phyloP scores from a whole-genome alignment of 2,888 invertebrate genomes.

The Phragmatobia fuliginosa region DNA sequence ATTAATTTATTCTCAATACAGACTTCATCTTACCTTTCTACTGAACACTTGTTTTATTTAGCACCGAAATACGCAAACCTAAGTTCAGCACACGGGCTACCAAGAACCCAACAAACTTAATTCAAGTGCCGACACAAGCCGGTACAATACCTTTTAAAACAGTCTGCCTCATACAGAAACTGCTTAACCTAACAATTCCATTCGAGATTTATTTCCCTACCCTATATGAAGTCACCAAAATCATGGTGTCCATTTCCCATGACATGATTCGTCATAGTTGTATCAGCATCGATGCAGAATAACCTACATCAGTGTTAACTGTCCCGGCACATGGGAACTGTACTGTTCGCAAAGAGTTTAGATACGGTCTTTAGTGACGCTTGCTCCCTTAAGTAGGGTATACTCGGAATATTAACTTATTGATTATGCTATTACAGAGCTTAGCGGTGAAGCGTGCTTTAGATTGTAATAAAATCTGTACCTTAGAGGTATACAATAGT shows the following conservation, averaged over 20 bases:
- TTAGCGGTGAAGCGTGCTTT: no score
- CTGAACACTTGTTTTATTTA: no score
- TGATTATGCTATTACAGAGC: conserved; percentile 15
- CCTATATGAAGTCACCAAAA: conserved; percentile 30
- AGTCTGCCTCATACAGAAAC: neutral
- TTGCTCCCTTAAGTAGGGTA: conserved; percentile 24
- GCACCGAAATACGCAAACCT: no score
- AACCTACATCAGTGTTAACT: conserved; percentile 55
- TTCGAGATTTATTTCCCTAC: conserved; percentile 3
- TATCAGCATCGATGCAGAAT: conserved; percentile 59
- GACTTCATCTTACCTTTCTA: no score
- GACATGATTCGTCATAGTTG: conserved; percentile 64
- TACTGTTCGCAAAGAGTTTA: conserved; percentile 71
- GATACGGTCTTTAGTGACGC: conserved; percentile 68
- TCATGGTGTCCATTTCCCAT: conserved; percentile 70
- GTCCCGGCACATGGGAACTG: conserved; percentile 71
- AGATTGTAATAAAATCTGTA: no score
- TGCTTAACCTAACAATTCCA: neutral
- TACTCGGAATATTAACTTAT: conserved; percentile 22
- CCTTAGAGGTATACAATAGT: no score
- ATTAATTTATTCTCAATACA: no score
- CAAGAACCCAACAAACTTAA: no score
- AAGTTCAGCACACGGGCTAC: no score
- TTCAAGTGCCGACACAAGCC: no score
- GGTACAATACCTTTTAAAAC: no score